Base-by-base conservation (phyloP, 2,113 vertebrate species). In the Geothlypis trichas region DNA sequence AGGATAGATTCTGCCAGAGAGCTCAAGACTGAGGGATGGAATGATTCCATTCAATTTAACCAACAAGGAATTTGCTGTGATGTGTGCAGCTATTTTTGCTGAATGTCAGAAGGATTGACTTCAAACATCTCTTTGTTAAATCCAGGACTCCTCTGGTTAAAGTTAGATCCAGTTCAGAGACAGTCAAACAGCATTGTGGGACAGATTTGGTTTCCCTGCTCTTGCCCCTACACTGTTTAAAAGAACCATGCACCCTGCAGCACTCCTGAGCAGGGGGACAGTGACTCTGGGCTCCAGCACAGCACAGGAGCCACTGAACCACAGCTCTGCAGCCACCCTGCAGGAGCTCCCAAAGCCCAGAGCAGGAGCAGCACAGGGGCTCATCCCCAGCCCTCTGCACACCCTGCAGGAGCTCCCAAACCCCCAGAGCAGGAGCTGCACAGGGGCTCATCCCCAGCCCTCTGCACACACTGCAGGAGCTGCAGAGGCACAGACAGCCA, bases 251-350 rank as follows among this genome's bases (percentile, higher is more conserved):
- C 42, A 5, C 12, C 17, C 19, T 85, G 42, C n/a, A 79, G 7
- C 4, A 27, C 49, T 20, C 26, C 35, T 18, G 37, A 2, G 13
- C 3, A 0, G 0, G 18, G 41, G 69, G 6, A 2, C 10, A 0
- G 7, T 3, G 18, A 12, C 16, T 46, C 4, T 30, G 71, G 41
- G 22, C 0, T 27, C 51, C 26, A 7, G 20, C 63, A 7, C 61
- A 0, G 0, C 23, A 1, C 1, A 4, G 9, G 16, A n/a, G 16
- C 39, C 17, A 15, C 1, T 0, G 1, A 4, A 1, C 17, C 41
- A 2, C 11, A 31, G 41, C 76, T 30, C 49, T 23, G n/a, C 14
- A 54, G 51, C 5, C 59, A 72, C 57, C 18, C 20, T 10, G 13
- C 30, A 15, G 31, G 37, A 37, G 37, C 37, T 37, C 37, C 37